These are phyloP conservation scores for Drosophila robusta DNA, from an alignment of 2,888 invertebrate genomes.

Conservation along the genomic window DNA sequence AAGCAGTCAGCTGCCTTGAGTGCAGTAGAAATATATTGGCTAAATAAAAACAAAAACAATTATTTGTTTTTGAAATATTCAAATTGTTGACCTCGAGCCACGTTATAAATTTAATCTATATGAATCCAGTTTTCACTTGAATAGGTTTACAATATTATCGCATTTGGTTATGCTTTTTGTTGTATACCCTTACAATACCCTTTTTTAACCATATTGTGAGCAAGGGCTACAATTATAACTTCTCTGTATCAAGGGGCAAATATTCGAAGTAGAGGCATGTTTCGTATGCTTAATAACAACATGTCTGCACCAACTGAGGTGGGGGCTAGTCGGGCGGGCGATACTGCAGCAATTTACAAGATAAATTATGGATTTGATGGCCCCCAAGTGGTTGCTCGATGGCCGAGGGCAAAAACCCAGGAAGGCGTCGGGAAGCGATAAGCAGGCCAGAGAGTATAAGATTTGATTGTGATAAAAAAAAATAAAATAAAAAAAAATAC, in stretches of 20 bases:
- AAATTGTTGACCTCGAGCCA: too few relatives aligned
- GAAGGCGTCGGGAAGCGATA: constrained; percentile 4
- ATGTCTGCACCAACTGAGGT: constrained; percentile 24
- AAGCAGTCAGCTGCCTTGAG: too few relatives aligned
- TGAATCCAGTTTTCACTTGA: too few relatives aligned
- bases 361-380: constrained; percentile 63
- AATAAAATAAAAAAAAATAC: not conserved
- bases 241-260: constrained; percentile 4
- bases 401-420: constrained; percentile 38
- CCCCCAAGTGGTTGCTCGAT: constrained; percentile 26
- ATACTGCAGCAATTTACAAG: constrained; percentile 27
- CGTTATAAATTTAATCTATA: too few relatives aligned
- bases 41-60: too few relatives aligned
- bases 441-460: not conserved
- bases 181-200: not conserved
- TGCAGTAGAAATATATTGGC: too few relatives aligned
- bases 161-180: too few relatives aligned
- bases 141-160: too few relatives aligned
- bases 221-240: constrained; percentile 20
- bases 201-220: not conserved
- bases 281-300: constrained; percentile 30
- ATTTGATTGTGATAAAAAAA: not conserved
- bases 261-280: constrained; percentile 10
- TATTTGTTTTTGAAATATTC: too few relatives aligned
- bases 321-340: constrained; percentile 7